Evolutionary conservation across 2,888 invertebrate species (phyloP), one percentile per base, ranked within the genome.

Genomic region (Platycheirus rosarum): DNA sequence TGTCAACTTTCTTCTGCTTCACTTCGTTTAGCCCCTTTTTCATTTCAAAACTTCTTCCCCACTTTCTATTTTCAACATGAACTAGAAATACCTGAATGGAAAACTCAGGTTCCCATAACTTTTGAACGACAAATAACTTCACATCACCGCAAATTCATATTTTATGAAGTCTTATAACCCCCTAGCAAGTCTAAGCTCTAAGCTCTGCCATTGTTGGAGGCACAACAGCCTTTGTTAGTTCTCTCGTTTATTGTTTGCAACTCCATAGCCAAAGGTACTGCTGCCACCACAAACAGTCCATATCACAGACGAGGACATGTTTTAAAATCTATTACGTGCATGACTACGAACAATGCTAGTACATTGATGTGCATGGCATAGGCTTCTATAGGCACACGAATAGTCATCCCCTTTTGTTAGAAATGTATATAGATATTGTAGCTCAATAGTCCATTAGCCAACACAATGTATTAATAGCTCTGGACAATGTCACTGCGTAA

Each of bases 401-500:
- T 37, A 26, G n/a, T 46, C 53, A 16, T 29, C 37, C 18, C 51
- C 29, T 20, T 32, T 16, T 20, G 14, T 14, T 16, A 13, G 5
- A 13, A 40, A 23, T 35, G 8, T 13, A 26, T 2, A n/a, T n/a
- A n/a, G n/a, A n/a, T n/a, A 6, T 23, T 23, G 23, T 42, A 8
- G n/a, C n/a, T 29, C 4, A 13, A 46, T 57, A 32, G 46, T 48
- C 53, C 32, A 62, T 75, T 60, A 62, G 75, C 11, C 51, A 2
- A n/a, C 2, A 69, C 44, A 57, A 48, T 37, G 57, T 23, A 65
- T 26, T 48, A 42, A 23, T 35, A 62, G 51, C 32, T n/a, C 60
- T 44, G 42, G 9, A 68, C 60, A 75, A 62, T 68, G 37, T 46
- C 60, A 53, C 46, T 49, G 8, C 8, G 68, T 60, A 69, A 69